Conservation (phyloP, 2,888 invertebrate species). For the Leptinotarsa juncta region DNA sequence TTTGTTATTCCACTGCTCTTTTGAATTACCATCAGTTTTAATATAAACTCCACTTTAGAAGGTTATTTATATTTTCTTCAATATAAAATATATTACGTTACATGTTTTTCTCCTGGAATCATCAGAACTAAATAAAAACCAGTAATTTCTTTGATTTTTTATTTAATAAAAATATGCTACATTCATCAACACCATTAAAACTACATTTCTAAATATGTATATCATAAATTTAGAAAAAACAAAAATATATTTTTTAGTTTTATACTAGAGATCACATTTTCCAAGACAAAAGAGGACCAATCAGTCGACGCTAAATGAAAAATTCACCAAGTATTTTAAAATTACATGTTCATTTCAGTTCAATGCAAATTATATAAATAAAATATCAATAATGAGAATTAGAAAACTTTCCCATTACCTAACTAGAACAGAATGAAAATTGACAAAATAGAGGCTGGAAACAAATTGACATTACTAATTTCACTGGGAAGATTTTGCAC, state of each 20-base stretch:
- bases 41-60: too few relatives aligned
- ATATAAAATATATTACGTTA: too few relatives aligned
- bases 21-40: too few relatives aligned
- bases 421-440: too few relatives aligned
- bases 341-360: too few relatives aligned
- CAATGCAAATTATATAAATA: too few relatives aligned
- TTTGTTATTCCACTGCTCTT: too few relatives aligned
- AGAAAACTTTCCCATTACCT: too few relatives aligned
- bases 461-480: neutral
- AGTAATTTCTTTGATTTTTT: neutral
- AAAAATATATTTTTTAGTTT: slow-evolving; percentile 21
- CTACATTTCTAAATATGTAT: slow-evolving; percentile 14
- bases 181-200: slow-evolving; percentile 13
- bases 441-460: too few relatives aligned
- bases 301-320: neutral
- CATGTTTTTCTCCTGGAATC: neutral
- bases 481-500: neutral
- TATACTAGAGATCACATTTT: slow-evolving; percentile 24
- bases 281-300: neutral
- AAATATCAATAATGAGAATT: too few relatives aligned
- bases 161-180: slow-evolving; percentile 17
- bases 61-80: too few relatives aligned
- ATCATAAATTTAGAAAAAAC: slow-evolving; percentile 16
- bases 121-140: neutral
- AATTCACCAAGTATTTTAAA: neutral